Base-by-base conservation (phyloP, 2,797 vertebrate species). In the Rallus crepitans region DNA sequence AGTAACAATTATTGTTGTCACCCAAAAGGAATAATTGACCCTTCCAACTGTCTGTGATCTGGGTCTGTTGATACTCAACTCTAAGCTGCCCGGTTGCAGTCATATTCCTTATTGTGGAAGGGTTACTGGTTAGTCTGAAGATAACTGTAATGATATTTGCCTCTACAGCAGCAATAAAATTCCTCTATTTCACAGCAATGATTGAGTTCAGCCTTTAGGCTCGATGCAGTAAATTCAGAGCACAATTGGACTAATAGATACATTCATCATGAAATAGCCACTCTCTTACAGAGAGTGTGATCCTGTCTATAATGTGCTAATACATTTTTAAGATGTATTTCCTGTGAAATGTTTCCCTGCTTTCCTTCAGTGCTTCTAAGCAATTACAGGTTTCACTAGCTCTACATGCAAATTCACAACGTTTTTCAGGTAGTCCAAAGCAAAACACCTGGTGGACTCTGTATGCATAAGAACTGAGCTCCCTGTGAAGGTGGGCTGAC, bases 311-410 rank as follows among this genome's bases (percentile, higher is more conserved):
- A 77, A 73, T 28, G 53, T 70, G 72, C 60, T 70, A 88, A 90
- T 73, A 61, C 3, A 65, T 65, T 93, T 93, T 79, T 72, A 69
- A 91, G 77, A 84, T 33, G 59, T 80, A 28, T 89, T 89, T 93
- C 71, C 42, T 87, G 47, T 76, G 19, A 90, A 90, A 64, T 70
- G 50, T 66, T 87, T 81, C 73, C 31, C 30, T 86, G 33, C 35
- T 90, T 80, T 71, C 42, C 61, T 86, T 88, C 73, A 76, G 12
- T 78, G 45, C 48, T 91, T 70, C 89, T 90, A 57, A 89, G 31
- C 31, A 82, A 70, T 52, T 91, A n/a, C 39, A 17, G 11, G 48
- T 89, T 80, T 82, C 60, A 11, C 25, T 45, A 66, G 35, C 15
- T 90, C 93, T 20, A 56, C 4, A 1, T 45, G 53, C 14, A 45